phyloP scores from a whole-genome alignment of 2,113 vertebrate genomes.

The Phyllostomus hastatus region DNA sequence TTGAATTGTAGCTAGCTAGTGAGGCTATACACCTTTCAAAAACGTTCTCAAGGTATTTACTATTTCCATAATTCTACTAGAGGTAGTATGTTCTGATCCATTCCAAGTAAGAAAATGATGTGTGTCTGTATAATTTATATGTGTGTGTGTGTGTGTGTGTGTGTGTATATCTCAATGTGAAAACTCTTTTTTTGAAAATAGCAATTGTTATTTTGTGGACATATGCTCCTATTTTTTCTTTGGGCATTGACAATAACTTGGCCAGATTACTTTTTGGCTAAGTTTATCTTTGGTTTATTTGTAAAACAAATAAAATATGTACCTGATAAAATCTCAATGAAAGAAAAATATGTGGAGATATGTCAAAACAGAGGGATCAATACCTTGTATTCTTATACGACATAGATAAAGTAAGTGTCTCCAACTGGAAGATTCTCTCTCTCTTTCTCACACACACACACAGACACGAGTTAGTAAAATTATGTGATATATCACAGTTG shows the following conservation, averaged over 20 bases:
- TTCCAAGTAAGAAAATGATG: neutral
- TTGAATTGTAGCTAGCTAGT: constrained; percentile 10
- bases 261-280: neutral
- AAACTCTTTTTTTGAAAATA: neutral
- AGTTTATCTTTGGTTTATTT: neutral
- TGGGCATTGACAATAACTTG: neutral
- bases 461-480: neutral
- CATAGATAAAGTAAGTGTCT: neutral
- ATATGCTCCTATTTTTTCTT: neutral
- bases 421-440: neutral
- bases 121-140: too few species aligned
- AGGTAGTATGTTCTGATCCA: neutral
- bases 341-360: neutral
- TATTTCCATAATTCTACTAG: neutral
- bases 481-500: neutral
- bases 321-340: neutral
- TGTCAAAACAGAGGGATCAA: neutral
- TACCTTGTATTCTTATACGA: neutral
- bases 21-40: constrained; percentile 24
- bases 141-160: too few species aligned
- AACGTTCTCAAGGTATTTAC: neutral
- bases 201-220: neutral
- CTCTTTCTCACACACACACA: neutral
- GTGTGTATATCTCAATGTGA: neutral
- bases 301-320: neutral